These are phyloP conservation scores for Scaptomyza cyrtandrae DNA, from an alignment of 2,888 invertebrate genomes.

Conservation along the genomic window DNA sequence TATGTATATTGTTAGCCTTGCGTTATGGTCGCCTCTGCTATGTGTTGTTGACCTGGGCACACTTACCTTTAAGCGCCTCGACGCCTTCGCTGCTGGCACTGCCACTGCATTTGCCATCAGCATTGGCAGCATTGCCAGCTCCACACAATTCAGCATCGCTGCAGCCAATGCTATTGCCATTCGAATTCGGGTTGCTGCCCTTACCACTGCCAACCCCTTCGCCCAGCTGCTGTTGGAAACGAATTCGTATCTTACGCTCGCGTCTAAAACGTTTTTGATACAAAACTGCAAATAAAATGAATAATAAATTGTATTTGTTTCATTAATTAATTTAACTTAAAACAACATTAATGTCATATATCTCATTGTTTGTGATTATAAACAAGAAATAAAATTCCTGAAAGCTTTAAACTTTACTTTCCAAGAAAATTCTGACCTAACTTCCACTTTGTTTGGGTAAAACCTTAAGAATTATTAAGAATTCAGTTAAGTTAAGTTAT, in stretches of 20 bases:
- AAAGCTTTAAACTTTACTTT: no score
- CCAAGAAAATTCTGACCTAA: no score
- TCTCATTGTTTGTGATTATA: no score
- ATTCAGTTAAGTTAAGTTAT: no score
- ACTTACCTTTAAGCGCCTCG: conserved; percentile 70
- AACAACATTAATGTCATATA: no score
- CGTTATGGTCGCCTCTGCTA: conserved; percentile 46
- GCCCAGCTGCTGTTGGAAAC: conserved; percentile 94
- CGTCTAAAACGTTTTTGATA: conserved; percentile 96
- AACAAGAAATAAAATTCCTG: no score
- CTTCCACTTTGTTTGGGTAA: no score
- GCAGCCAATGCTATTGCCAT: conserved; percentile 58
- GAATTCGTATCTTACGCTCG: conserved; percentile 92
- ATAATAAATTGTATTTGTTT: no score
- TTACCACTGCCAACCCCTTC: conserved; percentile 86
- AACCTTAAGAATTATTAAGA: no score
- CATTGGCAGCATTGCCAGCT: conserved; percentile 34
- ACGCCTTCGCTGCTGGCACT: conserved; percentile 56
- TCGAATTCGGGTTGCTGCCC: conserved; percentile 86
- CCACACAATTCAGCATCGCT: conserved; percentile 54
- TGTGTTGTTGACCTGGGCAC: conserved; percentile 30
- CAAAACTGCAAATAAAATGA: conserved; percentile 88
- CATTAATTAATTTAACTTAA: no score
- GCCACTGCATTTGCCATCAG: conserved; percentile 44
- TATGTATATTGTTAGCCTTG: conserved; percentile 56